Conservation (phyloP, 2,113 vertebrate species). For the Gopherus evgoodei region DNA sequence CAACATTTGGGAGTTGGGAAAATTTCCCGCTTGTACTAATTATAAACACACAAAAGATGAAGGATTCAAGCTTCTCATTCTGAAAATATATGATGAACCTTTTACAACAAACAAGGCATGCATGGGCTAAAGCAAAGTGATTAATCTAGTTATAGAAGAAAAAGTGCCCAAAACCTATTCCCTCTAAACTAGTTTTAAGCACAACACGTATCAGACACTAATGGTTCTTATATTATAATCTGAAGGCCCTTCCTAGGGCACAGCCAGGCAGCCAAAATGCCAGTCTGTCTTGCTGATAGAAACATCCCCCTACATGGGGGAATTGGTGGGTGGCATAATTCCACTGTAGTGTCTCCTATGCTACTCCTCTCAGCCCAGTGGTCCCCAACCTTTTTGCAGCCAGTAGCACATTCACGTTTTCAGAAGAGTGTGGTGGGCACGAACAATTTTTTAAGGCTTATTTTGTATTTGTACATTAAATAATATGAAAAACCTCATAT, state of each 20-base stretch:
- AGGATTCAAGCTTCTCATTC: slow-evolving; percentile 15
- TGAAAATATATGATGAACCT: not conserved
- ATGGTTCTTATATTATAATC: not conserved
- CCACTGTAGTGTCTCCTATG: not conserved
- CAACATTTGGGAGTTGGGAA: not conserved
- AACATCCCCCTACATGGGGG: accelerated
- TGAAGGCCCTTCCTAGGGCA: not conserved
- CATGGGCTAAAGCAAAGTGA: not conserved
- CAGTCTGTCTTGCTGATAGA: not conserved
- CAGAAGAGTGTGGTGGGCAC: too few species aligned
- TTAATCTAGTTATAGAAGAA: not conserved
- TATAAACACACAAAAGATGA: slow-evolving; percentile 29
- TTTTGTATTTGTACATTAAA: too few species aligned
- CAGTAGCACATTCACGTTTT: too few species aligned
- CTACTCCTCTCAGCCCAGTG: too few species aligned
- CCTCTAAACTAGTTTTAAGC: not conserved
- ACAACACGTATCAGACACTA: not conserved
- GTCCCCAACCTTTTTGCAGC: too few species aligned
- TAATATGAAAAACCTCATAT: too few species aligned
- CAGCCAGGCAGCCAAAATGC: not conserved
- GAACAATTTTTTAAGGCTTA: too few species aligned
- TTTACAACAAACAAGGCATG: not conserved
- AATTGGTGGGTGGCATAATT: not conserved
- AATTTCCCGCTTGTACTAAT: slow-evolving; percentile 40
- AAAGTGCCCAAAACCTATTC: not conserved